Conservation (phyloP, 2,113 vertebrate genomes). For the Oxygymnocypris stewartii region DNA sequence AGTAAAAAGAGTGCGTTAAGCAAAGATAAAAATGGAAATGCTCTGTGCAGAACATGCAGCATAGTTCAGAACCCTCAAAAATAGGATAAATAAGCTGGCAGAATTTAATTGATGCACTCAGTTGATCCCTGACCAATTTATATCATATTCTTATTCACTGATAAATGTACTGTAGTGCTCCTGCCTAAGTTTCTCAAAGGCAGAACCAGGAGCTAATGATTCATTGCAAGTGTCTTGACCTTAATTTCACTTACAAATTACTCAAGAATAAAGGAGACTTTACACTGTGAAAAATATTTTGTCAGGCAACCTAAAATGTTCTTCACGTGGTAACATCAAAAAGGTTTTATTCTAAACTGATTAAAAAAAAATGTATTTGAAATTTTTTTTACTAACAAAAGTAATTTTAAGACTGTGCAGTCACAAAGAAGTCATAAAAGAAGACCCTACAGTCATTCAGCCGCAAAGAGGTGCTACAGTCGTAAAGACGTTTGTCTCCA, state of each 20-base stretch:
- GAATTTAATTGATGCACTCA: not conserved
- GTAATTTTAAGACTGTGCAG: no score
- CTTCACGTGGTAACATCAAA: not conserved
- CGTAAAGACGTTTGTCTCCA: no score
- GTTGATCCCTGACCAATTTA: slow-evolving; percentile 13
- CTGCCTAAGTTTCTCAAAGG: not conserved
- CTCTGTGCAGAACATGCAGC: not conserved
- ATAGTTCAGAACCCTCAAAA: not conserved
- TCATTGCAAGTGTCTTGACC: not conserved
- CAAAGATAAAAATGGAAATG: not conserved
- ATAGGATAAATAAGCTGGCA: not conserved
- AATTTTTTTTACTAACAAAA: no score
- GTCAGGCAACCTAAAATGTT: not conserved
- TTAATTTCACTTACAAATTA: not conserved
- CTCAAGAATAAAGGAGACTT: not conserved
- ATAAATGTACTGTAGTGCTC: not conserved
- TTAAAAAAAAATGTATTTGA: not conserved
- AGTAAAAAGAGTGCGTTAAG: not conserved
- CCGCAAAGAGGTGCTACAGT: no score
- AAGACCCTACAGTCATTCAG: no score
- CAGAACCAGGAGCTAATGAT: slow-evolving; percentile 16
- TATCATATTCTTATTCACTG: not conserved
- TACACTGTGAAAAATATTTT: not conserved
- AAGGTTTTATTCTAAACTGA: not conserved
- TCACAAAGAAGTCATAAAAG: no score